Percentiles rank a stretch among this genome's conserved stretches.
phyloP scores from a whole-genome alignment of 2,888 invertebrate genomes.

The Pherbina coryleti region DNA sequence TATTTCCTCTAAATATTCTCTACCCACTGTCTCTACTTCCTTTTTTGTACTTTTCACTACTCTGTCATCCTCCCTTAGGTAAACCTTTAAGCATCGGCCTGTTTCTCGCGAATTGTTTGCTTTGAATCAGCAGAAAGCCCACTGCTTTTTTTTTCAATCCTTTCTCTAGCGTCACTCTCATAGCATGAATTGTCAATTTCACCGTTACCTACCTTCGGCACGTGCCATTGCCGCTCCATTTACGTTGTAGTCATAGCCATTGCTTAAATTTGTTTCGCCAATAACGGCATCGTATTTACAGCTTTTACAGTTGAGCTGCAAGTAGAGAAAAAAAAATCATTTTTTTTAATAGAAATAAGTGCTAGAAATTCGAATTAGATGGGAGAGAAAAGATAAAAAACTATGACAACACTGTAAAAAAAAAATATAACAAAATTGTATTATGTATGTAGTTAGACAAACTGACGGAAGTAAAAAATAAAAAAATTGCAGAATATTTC shows the following conservation, averaged over 20 bases:
- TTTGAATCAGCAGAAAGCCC: no score
- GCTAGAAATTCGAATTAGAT: background rate
- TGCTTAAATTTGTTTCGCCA: slow-evolving; percentile 62
- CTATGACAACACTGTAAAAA: background rate
- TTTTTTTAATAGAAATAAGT: background rate
- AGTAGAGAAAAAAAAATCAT: slow-evolving; percentile 42
- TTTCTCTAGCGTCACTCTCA: no score
- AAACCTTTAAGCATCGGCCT: no score
- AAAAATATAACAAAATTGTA: background rate
- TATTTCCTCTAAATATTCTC: no score
- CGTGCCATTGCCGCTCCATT: slow-evolving; percentile 36
- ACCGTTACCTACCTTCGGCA: background rate
- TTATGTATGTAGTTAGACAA: background rate
- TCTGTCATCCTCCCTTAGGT: no score
- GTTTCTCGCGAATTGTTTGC: no score
- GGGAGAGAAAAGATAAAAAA: background rate
- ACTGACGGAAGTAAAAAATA: background rate
- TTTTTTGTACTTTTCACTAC: no score
- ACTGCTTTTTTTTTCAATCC: no score
- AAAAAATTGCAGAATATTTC: background rate
- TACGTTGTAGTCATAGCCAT: slow-evolving; percentile 57
- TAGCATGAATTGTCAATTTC: background rate
- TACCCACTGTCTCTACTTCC: no score
- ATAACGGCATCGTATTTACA: slow-evolving; percentile 67
- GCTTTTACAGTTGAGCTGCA: slow-evolving; percentile 65